Percentiles rank a stretch among this genome's conserved stretches.
Conservation (phyloP, 1,140 invertebrate species). For the Formica selysi region DNA sequence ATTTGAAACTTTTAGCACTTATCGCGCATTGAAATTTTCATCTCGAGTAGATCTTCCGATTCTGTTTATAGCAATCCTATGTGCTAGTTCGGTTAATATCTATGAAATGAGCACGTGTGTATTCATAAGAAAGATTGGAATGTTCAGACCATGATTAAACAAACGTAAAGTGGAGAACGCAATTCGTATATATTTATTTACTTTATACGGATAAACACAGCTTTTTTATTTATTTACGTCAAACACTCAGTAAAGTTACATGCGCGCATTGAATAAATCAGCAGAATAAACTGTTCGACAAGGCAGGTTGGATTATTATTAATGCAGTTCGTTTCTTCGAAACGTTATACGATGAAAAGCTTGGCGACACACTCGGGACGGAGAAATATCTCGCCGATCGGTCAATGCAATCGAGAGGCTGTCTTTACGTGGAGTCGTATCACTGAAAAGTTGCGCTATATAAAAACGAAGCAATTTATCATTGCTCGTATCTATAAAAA, state of each 20-base stretch:
- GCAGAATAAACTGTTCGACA: constrained; percentile 17
- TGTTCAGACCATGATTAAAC: not conserved
- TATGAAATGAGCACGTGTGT: not conserved
- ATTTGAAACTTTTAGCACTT: constrained; percentile 1
- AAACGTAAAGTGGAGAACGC: not conserved
- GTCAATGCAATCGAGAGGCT: constrained; percentile 40
- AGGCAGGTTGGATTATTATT: constrained; percentile 39
- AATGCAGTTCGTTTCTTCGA: constrained; percentile 35
- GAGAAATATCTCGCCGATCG: constrained; percentile 33
- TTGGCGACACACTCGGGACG: constrained; percentile 23
- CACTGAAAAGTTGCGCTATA: not conserved
- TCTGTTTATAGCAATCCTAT: not conserved
- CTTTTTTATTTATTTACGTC: constrained; percentile 32
- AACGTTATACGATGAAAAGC: not conserved
- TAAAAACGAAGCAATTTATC: not conserved
- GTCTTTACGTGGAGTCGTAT: constrained; percentile 6
- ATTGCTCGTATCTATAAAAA: too few relatives aligned
- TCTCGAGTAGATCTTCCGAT: not conserved
- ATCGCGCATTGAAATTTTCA: not conserved
- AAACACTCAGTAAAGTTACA: not conserved
- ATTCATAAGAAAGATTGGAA: constrained; percentile 14
- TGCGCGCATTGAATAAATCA: not conserved
- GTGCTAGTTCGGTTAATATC: constrained; percentile 6
- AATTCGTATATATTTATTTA: constrained; percentile 13
- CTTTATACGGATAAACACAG: constrained; percentile 6